Evolutionary conservation across 2,888 invertebrate genomes (phyloP).

Genomic region (Dioctria rufipes): DNA sequence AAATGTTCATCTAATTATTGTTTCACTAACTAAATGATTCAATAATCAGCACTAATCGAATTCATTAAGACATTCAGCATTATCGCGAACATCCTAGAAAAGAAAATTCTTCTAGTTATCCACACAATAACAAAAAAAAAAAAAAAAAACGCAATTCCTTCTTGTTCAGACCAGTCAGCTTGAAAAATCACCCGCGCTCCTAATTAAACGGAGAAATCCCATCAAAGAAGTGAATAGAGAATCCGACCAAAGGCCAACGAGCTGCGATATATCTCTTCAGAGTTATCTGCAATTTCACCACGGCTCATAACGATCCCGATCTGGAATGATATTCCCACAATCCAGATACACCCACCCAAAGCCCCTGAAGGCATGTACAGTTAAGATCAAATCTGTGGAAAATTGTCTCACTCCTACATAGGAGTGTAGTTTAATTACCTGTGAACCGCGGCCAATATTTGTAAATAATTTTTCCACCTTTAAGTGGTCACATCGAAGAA

Average conservation of each 20-base stretch:
- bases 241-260: constrained; percentile 47
- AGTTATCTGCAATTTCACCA: constrained; percentile 37
- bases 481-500: constrained; percentile 42
- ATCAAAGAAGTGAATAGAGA: constrained; percentile 29
- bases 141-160: no score
- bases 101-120: neutral
- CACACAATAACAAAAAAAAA: no score
- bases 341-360: constrained; percentile 62
- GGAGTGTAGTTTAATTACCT: constrained; percentile 54
- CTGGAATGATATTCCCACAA: constrained; percentile 60
- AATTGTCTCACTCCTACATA: constrained; percentile 56
- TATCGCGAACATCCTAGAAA: neutral
- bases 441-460: constrained; percentile 48
- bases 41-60: no score
- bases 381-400: constrained; percentile 51
- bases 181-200: constrained; percentile 36
- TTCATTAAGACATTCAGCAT: no score
- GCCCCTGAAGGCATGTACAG: constrained; percentile 53
- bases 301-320: constrained; percentile 50
- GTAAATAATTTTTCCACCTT: constrained; percentile 54
- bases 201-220: constrained; percentile 45
- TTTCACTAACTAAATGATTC: no score
- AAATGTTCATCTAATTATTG: no score
- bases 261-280: constrained; percentile 39
- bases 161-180: no score